Base-by-base conservation (phyloP, 1,140 invertebrate genomes). In the Drosophila nannoptera region DNA sequence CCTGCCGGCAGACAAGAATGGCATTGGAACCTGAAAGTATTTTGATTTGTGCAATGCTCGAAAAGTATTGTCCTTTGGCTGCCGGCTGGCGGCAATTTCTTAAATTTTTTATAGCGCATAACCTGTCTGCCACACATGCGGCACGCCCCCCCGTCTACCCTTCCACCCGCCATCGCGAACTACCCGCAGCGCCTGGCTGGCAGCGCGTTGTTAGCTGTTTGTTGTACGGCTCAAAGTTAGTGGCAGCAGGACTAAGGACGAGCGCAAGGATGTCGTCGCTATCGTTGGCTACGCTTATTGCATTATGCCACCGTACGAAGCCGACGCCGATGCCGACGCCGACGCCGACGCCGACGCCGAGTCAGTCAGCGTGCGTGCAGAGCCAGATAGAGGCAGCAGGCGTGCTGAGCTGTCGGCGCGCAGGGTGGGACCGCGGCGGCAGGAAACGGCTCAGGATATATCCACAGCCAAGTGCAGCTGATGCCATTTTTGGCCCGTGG, bases 41-140 rank as follows among this genome's bases (percentile, higher is more conserved):
- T 84, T 84, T 84, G 80, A 84, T 84, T 84, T 84, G 80, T 84
- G 80, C 83, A 84, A 84, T 84, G 69, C 75, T 77, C 75, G 22
- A 75, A 73, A 84, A 83, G 80, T 84, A 84, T 83, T 83, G 80
- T 83, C 80, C 76, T 83, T 84, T 84, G 65, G 76, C 71, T 77
- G 74, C 75, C 66, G 38, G 38, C 52, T 74, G 80, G 69, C 75
- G 74, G 80, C 73, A 84, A 83, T 84, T 83, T 84, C 80, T 84
- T 84, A 84, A 84, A 83, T 83, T 84, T 83, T 84, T 83, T 83
- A 83, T 83, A 77, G 80, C 80, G 76, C 80, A 83, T 83, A 83
- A 83, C 80, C 80, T 83, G 80, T 83, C 80, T 83, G 80, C 50
- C 80, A 84, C 80, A 83, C 80, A 83, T 84, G 81, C 75, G 76